A percentile compares a stretch with the other conserved stretches of the same genome.
Evolutionary conservation across 2,888 invertebrate genomes (phyloP).

Genomic region (Heteromurus nitidus): DNA sequence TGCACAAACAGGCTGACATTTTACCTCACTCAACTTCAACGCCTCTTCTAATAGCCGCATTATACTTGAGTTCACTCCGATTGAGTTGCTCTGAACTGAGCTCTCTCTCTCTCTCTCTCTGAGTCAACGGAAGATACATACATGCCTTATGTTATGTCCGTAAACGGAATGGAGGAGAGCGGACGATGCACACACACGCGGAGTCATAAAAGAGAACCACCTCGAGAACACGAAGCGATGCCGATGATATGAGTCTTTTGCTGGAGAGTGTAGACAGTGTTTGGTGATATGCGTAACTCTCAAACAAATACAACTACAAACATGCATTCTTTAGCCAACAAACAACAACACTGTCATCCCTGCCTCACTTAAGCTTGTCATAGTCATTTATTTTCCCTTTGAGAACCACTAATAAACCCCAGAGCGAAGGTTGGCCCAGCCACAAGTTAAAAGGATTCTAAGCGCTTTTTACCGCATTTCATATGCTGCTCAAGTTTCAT

Average conservation of each 20-base stretch:
- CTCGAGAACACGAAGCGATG: background rate
- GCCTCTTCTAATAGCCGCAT: constrained; percentile 58
- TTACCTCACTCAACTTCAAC: constrained; percentile 56
- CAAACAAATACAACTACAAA: background rate
- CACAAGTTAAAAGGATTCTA: constrained; percentile 33
- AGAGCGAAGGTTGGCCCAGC: constrained; percentile 52
- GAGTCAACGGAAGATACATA: background rate
- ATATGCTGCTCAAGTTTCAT: too few species aligned
- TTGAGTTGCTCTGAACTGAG: background rate
- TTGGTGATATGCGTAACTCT: background rate
- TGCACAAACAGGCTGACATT: constrained; percentile 53
- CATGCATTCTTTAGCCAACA: constrained; percentile 23
- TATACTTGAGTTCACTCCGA: constrained; percentile 34
- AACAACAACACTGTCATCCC: constrained; percentile 52
- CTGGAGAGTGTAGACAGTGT: too few species aligned
- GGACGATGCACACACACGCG: background rate
- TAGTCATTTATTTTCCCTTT: constrained; percentile 55
- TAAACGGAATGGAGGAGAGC: background rate
- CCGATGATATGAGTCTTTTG: background rate
- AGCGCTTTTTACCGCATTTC: background rate
- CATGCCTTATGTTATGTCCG: background rate
- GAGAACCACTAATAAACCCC: constrained; percentile 60
- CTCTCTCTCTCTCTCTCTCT: too few species aligned
- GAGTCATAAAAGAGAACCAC: background rate
- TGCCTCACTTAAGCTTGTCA: constrained; percentile 56